Base-by-base conservation (phyloP, 2,113 vertebrate genomes). In the Meles meles region DNA sequence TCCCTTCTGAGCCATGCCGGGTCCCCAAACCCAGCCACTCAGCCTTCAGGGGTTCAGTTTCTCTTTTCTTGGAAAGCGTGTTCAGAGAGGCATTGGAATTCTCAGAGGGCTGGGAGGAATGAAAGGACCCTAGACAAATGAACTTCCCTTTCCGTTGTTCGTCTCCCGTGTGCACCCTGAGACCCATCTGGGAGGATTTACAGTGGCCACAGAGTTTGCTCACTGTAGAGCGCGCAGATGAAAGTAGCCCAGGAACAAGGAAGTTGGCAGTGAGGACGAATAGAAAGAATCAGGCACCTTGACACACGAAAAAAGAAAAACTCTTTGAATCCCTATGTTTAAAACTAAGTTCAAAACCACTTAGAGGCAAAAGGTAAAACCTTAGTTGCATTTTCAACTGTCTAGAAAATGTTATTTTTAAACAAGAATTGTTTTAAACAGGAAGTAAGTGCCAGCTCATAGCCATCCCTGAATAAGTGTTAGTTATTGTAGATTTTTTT, bases 211-310 rank as follows among this genome's bases (percentile, higher is more conserved):
- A 34, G 86, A 94, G 93, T 96, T 95, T 92, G 87, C 95, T 96
- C 74, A 93, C 92, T 91, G 11, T 97, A 94, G 97, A 98, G 93
- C 76, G 93, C 87, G 82, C 71, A 95, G 88, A 81, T 88, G 55
- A 93, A 96, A 98, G 92, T 79, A 93, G 74, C 21, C 91, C 7
- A 6, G 34, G 89, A 97, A 42, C 34, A 79, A 97, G 90, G 80
- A 96, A 89, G 61, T 57, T 93, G 96, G 82, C 47, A 77, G 44
- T 79, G 61, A 85, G 91, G 69, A 55, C 55, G 80, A 92, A 93
- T 7, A 86, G 88, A 10, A 93, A 18, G 65, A 90, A 27, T 71
- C 65, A 72, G 86, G 72, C 15, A 67, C 76, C 0, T 59, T 82
- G 89, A 81, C 37, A 55, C 0, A 2, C 72, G 65, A 20, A 76